Evolutionary conservation across 2,797 vertebrate genomes (phyloP), one percentile per base, ranked within the genome.

Genomic region (Phoebastria nigripes): DNA sequence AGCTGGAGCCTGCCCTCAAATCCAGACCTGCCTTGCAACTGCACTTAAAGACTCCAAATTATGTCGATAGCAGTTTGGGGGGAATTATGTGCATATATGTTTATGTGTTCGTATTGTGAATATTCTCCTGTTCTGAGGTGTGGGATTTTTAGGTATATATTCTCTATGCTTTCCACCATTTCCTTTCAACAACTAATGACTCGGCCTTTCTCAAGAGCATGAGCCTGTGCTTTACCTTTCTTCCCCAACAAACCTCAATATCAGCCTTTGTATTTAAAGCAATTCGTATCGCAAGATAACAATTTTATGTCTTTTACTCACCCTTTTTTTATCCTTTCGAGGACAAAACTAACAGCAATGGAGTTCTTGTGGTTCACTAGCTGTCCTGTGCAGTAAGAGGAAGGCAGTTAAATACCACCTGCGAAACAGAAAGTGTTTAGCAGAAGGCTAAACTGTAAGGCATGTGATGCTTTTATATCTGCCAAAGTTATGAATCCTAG

Each of bases 81-180:
- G 13, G 16, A 24, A 15, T 47, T 33, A 15, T 0, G 4, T 29
- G 39, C 9, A 1, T 28, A 2, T 31, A 17, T 35, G 15, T 31
- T 46, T 24, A 24, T 37, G 41, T 55, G 41, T 55, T 16, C n/a
- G 47, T 54, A 22, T 3, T 22, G 46, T 49, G 22, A 55, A 17
- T 4, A 4, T 9, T 47, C 47, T 59, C 11, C 37, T 59, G 31
- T 16, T 29, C 15, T 28, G 49, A 51, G 69, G 9, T 39, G 42
- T 49, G 49, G 42, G 31, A 5, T 29, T 83, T 77, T n/a, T 37
- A 31, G 37, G 28, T 70, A 5, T 35, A 5, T 55, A 4, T 41
- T 59, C 39, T 67, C 39, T 24, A 0, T 33, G 41, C 24, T 72
- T 78, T 49, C 41, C 52, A 25, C 66, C 39, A 21, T 47, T 52